Conservation (phyloP, 2,113 vertebrate genomes). For the Actenoides hombroni region DNA sequence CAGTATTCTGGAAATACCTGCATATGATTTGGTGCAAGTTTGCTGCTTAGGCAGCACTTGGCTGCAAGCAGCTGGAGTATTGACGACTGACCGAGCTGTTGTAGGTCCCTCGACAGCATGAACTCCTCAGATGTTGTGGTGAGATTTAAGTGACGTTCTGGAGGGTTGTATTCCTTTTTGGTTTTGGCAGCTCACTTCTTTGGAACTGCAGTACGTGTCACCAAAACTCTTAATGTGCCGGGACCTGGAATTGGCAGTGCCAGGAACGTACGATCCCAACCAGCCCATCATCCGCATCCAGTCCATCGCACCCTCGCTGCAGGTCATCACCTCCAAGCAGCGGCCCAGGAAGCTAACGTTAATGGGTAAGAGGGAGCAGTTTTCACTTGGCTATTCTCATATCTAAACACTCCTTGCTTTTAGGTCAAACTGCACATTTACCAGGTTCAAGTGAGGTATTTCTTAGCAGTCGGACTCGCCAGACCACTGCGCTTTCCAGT, state of each 20-base stretch:
- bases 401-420: background rate
- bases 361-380: constrained; percentile 85
- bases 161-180: background rate
- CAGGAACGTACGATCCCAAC: constrained; percentile 96
- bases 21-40: background rate
- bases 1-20: background rate
- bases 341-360: constrained; percentile 93
- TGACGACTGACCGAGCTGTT: background rate
- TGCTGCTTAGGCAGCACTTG: background rate
- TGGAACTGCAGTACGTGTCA: constrained; percentile 96
- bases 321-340: constrained; percentile 99
- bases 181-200: constrained; percentile 86
- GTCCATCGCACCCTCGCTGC: constrained; percentile 93
- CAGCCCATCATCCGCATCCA: constrained; percentile 96
- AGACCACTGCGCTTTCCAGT: background rate
- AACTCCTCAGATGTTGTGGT: background rate
- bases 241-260: constrained; percentile 93
- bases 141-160: background rate
- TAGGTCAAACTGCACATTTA: background rate
- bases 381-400: background rate
- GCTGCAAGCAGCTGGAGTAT: background rate
- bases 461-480: background rate
- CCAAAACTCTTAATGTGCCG: constrained; percentile 98
- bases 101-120: background rate
- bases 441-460: background rate